Evolutionary conservation across 2,113 vertebrate species (phyloP).

Genomic region (Lepus americanus): DNA sequence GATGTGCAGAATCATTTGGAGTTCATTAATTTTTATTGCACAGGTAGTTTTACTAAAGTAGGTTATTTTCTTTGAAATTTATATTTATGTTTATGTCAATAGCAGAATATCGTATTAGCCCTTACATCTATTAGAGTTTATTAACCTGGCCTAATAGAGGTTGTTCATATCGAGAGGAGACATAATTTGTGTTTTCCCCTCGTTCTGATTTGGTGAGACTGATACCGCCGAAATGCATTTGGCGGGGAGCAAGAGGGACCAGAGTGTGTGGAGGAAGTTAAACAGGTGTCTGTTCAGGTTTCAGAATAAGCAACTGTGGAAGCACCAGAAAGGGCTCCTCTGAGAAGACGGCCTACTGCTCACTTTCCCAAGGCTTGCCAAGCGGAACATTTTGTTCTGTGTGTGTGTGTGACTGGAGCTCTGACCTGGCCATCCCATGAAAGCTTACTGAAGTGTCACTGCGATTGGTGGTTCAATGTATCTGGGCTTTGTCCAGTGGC

Average conservation of each 20-base stretch:
- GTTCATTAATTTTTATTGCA: slow-evolving; percentile 97
- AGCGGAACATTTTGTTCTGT: slow-evolving; percentile 71
- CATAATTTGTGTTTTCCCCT: slow-evolving; percentile 85
- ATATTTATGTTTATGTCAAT: slow-evolving; percentile 93
- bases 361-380: slow-evolving; percentile 80
- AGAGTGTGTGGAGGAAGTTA: not conserved
- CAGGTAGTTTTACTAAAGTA: slow-evolving; percentile 94
- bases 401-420: slow-evolving; percentile 73
- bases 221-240: slow-evolving; percentile 68
- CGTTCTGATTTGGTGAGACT: slow-evolving; percentile 76
- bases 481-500: slow-evolving; percentile 85
- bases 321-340: not conserved
- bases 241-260: not conserved
- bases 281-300: slow-evolving; percentile 80
- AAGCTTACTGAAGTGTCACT: slow-evolving; percentile 84
- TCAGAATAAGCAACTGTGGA: not conserved
- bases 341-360: slow-evolving; percentile 73
- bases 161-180: slow-evolving; percentile 81
- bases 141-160: slow-evolving; percentile 88
- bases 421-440: slow-evolving; percentile 82
- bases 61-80: slow-evolving; percentile 93
- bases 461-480: slow-evolving; percentile 84
- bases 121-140: slow-evolving; percentile 89
- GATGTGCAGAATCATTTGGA: slow-evolving; percentile 93
- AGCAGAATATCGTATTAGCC: slow-evolving; percentile 90